Percentiles rank a stretch among this genome's conserved stretches.
Conservation (phyloP, 1,140 invertebrate genomes). For the Formica selysi region DNA sequence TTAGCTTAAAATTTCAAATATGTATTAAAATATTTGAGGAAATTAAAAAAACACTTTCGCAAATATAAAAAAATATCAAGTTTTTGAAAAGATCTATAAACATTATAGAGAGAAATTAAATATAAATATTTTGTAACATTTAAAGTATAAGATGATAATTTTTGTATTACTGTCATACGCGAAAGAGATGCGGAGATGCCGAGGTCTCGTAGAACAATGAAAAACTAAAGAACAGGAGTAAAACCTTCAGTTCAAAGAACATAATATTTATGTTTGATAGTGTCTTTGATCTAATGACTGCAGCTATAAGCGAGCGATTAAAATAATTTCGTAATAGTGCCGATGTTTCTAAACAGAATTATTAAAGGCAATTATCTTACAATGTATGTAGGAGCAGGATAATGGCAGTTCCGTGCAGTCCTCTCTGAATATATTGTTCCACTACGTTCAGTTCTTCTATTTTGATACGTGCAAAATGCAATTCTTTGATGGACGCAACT, state of each 20-base stretch:
- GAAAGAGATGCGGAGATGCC: neutral
- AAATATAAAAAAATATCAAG: neutral
- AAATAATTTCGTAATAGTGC: slow-evolving; percentile 33
- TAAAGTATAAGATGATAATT: neutral
- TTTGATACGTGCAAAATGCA: slow-evolving; percentile 33
- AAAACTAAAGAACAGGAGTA: neutral
- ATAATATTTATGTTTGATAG: neutral
- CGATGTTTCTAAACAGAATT: slow-evolving; percentile 38
- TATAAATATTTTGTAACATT: neutral
- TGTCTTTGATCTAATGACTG: neutral
- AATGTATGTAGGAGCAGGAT: neutral
- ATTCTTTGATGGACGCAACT: slow-evolving; percentile 48
- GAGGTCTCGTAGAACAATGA: neutral
- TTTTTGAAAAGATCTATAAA: neutral
- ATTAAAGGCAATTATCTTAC: slow-evolving; percentile 30
- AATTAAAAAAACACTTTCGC: neutral
- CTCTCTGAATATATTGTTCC: neutral
- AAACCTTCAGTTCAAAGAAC: neutral
- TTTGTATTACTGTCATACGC: neutral
- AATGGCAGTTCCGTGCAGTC: slow-evolving; percentile 25
- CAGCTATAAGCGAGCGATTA: slow-evolving; percentile 40
- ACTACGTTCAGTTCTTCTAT: neutral
- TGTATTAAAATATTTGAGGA: neutral
- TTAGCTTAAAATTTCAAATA: neutral
- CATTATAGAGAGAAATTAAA: neutral